Base-by-base conservation (phyloP, 2,888 invertebrate species). In the Arrhopalites spinosus region DNA sequence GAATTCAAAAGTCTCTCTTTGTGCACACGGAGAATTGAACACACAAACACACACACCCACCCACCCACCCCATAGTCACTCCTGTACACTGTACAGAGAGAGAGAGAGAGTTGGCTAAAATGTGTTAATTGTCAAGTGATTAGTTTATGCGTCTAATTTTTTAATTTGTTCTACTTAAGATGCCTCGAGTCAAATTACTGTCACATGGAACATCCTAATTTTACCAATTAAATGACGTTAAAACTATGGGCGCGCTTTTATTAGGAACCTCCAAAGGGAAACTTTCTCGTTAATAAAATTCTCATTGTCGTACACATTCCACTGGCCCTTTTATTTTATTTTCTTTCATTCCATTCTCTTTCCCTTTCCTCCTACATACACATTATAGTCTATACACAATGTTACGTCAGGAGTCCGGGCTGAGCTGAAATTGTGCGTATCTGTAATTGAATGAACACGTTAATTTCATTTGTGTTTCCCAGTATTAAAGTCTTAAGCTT, bases 131-230 rank as follows among this genome's bases (percentile, higher is more conserved):
- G 69, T 50, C 11, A 50, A 29, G 29, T 69, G 69, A 69, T 69
- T 47, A 69, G 69, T 69, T 69, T 50, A 69, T 69, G 69, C 47
- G 15, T 23, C 53, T 69, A 23, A 69, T 69, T 69, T 69, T 50
- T 69, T 53, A 30, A 53, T 53, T 69, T 53, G 53, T 69, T 69
- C 30, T 53, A 69, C 47, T 69, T 69, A 53, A 69, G 53, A 69
- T 69, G 53, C 53, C 69, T n/a, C 53, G n/a, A 69, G 53, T 50
- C 29, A 53, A 53, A 69, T 69, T 50, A 69, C 30, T 53, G 53
- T 53, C 53, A 50, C 29, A 47, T 11, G 69, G 53, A 53, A 27
- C 53, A 29, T 69, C 20, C 69, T 69, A 29, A 53, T 69, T 69
- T 69, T 53, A 30, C 43, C 69, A 69, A 69, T 69, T 69, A 69